phyloP scores from a whole-genome alignment of 2,113 vertebrate species.

The Sisor rabdophorus region DNA sequence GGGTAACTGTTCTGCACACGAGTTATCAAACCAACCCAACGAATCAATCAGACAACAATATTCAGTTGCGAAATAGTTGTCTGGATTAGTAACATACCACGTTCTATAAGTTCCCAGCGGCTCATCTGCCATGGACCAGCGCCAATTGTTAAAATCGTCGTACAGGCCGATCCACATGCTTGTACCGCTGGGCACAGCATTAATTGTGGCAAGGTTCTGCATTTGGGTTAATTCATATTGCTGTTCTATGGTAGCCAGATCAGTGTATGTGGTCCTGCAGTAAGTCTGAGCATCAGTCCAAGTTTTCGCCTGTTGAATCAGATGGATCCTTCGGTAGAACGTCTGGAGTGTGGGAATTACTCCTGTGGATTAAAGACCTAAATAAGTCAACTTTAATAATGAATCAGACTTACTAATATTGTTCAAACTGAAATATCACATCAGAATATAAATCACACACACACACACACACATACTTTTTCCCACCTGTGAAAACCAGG shows the following conservation, averaged over 20 bases:
- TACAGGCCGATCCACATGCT: conserved; percentile 29
- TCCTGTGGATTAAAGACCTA: not conserved
- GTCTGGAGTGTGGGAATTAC: not conserved
- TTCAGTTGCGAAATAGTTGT: not conserved
- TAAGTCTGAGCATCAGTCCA: conserved; percentile 27
- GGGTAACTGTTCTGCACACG: not conserved
- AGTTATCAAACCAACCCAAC: not conserved
- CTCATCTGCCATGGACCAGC: conserved; percentile 22
- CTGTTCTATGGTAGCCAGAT: conserved; percentile 17
- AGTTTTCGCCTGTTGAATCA: conserved; percentile 16
- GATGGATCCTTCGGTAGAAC: not conserved
- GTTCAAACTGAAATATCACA: no score
- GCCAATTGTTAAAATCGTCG: conserved; percentile 26
- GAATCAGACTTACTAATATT: no score
- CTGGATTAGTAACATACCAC: not conserved
- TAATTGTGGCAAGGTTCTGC: not conserved
- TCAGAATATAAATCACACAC: not conserved
- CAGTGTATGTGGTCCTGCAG: not conserved
- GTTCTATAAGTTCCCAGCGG: not conserved
- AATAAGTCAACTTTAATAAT: not conserved
- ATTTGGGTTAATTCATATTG: not conserved
- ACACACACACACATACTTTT: not conserved
- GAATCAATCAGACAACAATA: fast-evolving
- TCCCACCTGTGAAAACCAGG: not conserved
- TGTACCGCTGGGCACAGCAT: not conserved